Evolutionary conservation across 1,140 invertebrate species (phyloP).

Genomic region (Glossosoma conforme): DNA sequence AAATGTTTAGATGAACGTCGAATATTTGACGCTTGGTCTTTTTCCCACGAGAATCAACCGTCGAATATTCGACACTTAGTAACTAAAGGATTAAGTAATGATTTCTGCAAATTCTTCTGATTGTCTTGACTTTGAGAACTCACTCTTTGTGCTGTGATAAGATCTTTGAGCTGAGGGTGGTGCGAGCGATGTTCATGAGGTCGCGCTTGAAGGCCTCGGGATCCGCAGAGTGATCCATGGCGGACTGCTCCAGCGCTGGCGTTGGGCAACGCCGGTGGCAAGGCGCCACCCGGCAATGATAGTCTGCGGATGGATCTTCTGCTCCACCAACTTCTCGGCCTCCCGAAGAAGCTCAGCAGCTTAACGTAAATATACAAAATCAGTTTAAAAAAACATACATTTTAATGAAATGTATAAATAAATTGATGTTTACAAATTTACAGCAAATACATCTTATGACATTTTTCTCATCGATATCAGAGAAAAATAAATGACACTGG

Average conservation of each 20-base stretch:
- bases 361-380: slow-evolving; percentile 31
- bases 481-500: too few species aligned
- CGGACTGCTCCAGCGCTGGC: slow-evolving; percentile 70
- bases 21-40: too few species aligned
- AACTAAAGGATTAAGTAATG: too few species aligned
- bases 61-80: too few species aligned
- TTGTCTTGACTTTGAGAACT: slow-evolving; percentile 27
- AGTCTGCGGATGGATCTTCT: slow-evolving; percentile 97
- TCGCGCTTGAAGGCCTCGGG: slow-evolving; percentile 78
- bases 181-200: slow-evolving; percentile 94
- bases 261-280: slow-evolving; percentile 78
- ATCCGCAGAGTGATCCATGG: slow-evolving; percentile 79
- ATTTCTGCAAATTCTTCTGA: too few species aligned
- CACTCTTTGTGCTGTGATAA: slow-evolving; percentile 93
- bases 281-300: slow-evolving; percentile 94
- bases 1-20: too few species aligned
- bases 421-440: too few species aligned
- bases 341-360: slow-evolving; percentile 93
- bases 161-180: slow-evolving; percentile 98
- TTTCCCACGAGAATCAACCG: too few species aligned
- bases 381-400: background rate
- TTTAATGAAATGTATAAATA: too few species aligned
- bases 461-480: too few species aligned
- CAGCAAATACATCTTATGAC: too few species aligned
- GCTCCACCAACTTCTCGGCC: slow-evolving; percentile 89